Conservation (phyloP, 2,113 vertebrate species). For the Ia io region DNA sequence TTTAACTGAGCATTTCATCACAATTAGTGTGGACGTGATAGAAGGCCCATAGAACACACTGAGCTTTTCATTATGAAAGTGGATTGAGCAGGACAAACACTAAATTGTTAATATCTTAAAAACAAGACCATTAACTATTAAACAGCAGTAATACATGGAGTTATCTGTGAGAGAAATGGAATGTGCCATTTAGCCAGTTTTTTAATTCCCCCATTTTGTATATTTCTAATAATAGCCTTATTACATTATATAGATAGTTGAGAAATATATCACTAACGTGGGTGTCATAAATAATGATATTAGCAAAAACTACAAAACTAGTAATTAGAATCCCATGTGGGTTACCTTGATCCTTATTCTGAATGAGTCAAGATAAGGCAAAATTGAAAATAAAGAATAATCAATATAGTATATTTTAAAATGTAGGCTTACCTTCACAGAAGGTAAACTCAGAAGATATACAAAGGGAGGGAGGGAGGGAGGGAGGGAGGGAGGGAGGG, state of each 20-base stretch:
- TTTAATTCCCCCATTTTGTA: slow-evolving; percentile 41
- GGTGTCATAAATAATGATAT: slow-evolving; percentile 71
- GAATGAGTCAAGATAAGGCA: slow-evolving; percentile 63
- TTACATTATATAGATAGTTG: slow-evolving; percentile 46
- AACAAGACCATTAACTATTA: slow-evolving; percentile 71
- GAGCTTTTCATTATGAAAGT: slow-evolving; percentile 66
- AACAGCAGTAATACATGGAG: slow-evolving; percentile 62
- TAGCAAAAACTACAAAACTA: slow-evolving; percentile 60
- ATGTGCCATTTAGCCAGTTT: slow-evolving; percentile 58
- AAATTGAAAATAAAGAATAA: slow-evolving; percentile 58
- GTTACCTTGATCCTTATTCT: slow-evolving; percentile 48
- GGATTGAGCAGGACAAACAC: slow-evolving; percentile 40
- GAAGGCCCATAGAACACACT: slow-evolving; percentile 28
- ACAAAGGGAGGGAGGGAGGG: too few relatives aligned
- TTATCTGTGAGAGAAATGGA: slow-evolving; percentile 65
- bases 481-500: accelerated
- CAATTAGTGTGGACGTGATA: slow-evolving; percentile 67
- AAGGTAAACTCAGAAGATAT: not conserved
- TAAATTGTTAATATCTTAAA: slow-evolving; percentile 71
- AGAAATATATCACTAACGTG: slow-evolving; percentile 56
- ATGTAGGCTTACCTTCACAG: slow-evolving; percentile 20
- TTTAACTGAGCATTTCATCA: slow-evolving; percentile 69
- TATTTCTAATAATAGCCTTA: slow-evolving; percentile 62
- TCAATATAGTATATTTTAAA: slow-evolving; percentile 27
- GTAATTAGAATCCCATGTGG: slow-evolving; percentile 56